Base-by-base conservation (phyloP, 2,888 invertebrate genomes). In the Lomographa bimaculata region DNA sequence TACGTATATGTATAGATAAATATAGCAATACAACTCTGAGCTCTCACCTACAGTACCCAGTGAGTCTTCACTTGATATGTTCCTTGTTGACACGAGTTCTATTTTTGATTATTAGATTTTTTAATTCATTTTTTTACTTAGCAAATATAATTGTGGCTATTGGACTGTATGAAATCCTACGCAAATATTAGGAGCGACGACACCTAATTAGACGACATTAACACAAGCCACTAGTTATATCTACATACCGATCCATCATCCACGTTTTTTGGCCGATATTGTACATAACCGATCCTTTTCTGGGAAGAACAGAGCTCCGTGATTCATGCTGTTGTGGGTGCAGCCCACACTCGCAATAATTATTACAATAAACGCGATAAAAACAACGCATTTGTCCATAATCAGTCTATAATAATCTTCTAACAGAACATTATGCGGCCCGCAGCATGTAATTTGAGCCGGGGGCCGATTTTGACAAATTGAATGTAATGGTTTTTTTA, bases 311-410 rank as follows among this genome's bases (percentile, higher is more conserved):
- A 12, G 14, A 26, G 7, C 30, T 7, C 16, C 9, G 26, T 68
- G 67, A 68, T 49, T 68, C 67, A 68, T 40, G 34, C 18, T 44
- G 48, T 42, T 46, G 70, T 71, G 70, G 71, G 70, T 60, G 65
- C 60, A 54, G 50, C 71, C 70, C 63, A 70, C 70, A 34, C 38
- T 3, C 19, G 23, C 41, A 41, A 54, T 58, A 53, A 61, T 68
- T 64, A 66, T 66, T 51, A 64, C 54, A 58, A 61, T 63, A 64
- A 50, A 53, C 39, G 50, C 50, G 53, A 60, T 64, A 63, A 57
- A 61, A 64, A 55, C 61, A 54, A 34, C 57, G 52, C 54, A 60
- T 60, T 49, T 45, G 56, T 54, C 48, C 50, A 49, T 52, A 52
- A 49, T 39, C 21, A 37, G 40, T 45, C 34, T 45, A 43, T 49